Evolutionary conservation across 2,888 invertebrate species (phyloP).

Genomic region (Rotaria sp.): DNA sequence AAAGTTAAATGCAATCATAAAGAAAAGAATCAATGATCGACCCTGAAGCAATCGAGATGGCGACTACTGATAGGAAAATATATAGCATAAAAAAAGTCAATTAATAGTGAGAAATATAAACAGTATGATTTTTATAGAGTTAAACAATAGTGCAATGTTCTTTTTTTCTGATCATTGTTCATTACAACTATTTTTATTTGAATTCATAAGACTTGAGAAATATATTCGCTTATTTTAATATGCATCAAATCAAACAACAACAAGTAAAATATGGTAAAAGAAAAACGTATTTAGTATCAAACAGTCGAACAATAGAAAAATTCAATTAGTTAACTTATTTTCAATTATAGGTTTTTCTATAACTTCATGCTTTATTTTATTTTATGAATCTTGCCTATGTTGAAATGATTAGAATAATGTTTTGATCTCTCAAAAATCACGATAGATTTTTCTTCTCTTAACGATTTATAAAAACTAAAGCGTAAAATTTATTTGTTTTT

Average conservation of each 20-base stretch:
- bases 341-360: no score
- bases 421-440: no score
- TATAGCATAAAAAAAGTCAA: background rate
- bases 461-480: no score
- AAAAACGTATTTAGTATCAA: background rate
- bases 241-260: background rate
- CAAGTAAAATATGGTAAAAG: background rate
- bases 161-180: background rate
- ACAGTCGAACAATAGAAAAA: no score
- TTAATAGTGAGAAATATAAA: background rate
- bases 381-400: no score
- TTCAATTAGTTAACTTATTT: no score
- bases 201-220: background rate
- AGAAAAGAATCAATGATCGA: background rate
- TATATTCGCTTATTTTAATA: background rate
- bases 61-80: background rate
- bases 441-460: no score
- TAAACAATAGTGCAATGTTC: background rate
- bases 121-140: background rate
- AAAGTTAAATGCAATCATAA: background rate
- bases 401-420: no score
- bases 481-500: no score
- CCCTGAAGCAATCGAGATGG: constrained; percentile 2
- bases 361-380: no score
- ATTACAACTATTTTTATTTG: background rate